Evolutionary conservation across 2,888 invertebrate species (phyloP).

Genomic region (Chloroclysta siterata): DNA sequence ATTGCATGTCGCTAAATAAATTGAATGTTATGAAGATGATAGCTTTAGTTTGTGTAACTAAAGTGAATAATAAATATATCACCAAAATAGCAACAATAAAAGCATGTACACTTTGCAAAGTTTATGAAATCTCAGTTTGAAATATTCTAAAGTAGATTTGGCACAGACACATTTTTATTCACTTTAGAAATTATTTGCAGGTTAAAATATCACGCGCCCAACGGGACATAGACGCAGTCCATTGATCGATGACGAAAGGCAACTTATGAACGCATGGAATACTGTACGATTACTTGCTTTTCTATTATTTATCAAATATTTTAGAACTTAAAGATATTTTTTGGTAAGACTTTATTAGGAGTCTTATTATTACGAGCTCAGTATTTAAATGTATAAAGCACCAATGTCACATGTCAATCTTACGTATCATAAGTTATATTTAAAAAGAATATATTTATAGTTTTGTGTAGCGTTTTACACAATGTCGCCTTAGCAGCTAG

Average conservation of each 20-base stretch:
- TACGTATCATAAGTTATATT: conserved; percentile 60
- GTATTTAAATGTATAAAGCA: conserved; percentile 41
- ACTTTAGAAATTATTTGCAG: conserved; percentile 55
- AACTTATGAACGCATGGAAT: conserved; percentile 26
- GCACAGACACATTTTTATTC: conserved; percentile 30
- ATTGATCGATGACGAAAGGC: conserved; percentile 59
- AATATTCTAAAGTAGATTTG: conserved; percentile 13
- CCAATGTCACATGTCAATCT: conserved; percentile 54
- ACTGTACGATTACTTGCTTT: conserved; percentile 25
- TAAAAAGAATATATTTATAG: conserved; percentile 61
- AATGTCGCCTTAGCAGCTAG: conserved; percentile 78
- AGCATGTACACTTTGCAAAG: conserved; percentile 28
- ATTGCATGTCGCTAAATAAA: conserved; percentile 25
- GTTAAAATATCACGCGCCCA: conserved; percentile 98
- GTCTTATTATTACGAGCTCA: conserved; percentile 30
- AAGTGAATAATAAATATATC: conserved; percentile 32
- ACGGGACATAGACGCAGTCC: conserved; percentile 94
- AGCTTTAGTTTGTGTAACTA: conserved; percentile 23
- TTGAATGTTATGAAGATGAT: conserved; percentile 21
- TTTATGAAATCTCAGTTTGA: conserved; percentile 6
- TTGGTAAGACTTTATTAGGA: conserved; percentile 5
- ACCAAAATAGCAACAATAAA: conserved; percentile 13
- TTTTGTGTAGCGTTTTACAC: conserved; percentile 64
- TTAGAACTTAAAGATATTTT: conserved; percentile 19
- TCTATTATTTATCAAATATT: conserved; percentile 10